Evolutionary conservation across 2,113 vertebrate species (phyloP), one percentile per base, ranked within the genome.

Genomic region (Ploceus nigricollis): DNA sequence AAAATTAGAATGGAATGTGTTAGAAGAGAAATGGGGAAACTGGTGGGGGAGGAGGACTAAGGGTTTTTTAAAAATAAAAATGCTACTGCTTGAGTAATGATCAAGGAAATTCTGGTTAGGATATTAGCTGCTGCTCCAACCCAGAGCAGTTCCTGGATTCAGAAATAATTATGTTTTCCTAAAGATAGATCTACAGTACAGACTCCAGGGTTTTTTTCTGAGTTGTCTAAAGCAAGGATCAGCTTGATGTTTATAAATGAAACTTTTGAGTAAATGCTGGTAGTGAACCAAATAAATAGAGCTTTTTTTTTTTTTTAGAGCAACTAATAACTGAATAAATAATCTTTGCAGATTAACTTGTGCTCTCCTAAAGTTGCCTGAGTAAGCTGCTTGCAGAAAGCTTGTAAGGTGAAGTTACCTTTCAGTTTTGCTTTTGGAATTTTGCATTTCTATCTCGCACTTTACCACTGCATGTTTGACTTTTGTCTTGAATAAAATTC

Each of bases 1-100:
- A 97, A 97, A 95, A 97, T 97, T 97, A 97, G 95, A 93, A 65
- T 90, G 71, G 69, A 97, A 96, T 88, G 95, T 96, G 96, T 97
- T 97, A 90, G 94, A 37, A 77, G 90, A 96, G 91, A 94, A 96
- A 94, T 83, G 58, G 58, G 58, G 58, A 61, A 61, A 88, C 79
- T 94, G 84, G 37, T 95, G 94, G 90, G 87, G 92, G 95, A 96
- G 90, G 89, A 95, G 89, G 82, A 93, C 70, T 71, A 20, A 82
- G 86, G 10, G 2, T 1, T 16, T 82, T 85, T 94, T 94, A 27
- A 10, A 11, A 92, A 82, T 78, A 81, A 95, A 95, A 90, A 75
- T 82, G 66, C 78, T 92, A 71, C 51, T 48, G 33, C 89, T 90
- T 95, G 76, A 81, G 65, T 91, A 93, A 94, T 79, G 81, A 95